Evolutionary conservation across 2,888 invertebrate species (phyloP).

Genomic region (Pyralis farinalis): DNA sequence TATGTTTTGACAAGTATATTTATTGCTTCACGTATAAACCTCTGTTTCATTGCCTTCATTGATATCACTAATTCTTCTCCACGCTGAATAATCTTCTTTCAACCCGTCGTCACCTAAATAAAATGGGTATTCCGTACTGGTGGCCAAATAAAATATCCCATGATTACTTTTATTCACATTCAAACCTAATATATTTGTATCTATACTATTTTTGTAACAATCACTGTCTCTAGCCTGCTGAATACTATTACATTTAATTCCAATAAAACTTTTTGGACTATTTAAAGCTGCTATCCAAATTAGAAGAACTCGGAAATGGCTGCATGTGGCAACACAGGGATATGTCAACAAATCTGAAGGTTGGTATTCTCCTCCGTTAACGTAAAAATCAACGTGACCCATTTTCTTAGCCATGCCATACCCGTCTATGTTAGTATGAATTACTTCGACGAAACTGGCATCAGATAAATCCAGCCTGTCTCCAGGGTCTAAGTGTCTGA

Average conservation of each 20-base stretch:
- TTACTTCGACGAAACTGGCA: constrained; percentile 65
- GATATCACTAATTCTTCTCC: constrained; percentile 50
- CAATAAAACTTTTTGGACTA: constrained; percentile 57
- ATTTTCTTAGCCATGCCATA: constrained; percentile 66
- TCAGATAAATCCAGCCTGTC: constrained; percentile 53
- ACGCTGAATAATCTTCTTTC: constrained; percentile 48
- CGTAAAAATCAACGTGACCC: constrained; percentile 68
- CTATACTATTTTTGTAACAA: constrained; percentile 44
- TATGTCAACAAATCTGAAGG: constrained; percentile 55
- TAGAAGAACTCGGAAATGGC: constrained; percentile 57
- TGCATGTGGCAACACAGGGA: constrained; percentile 61
- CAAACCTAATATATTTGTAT: constrained; percentile 52
- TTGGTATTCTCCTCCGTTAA: constrained; percentile 71
- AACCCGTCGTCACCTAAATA: constrained; percentile 58
- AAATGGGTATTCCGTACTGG: constrained; percentile 53
- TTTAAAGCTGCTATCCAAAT: constrained; percentile 57
- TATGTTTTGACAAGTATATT: neutral
- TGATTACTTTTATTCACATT: constrained; percentile 39
- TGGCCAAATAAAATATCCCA: constrained; percentile 63
- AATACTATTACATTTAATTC: constrained; percentile 50
- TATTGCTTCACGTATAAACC: constrained; percentile 44
- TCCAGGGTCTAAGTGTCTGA: constrained; percentile 40
- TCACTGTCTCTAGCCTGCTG: constrained; percentile 59
- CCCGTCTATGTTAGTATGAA: constrained; percentile 72
- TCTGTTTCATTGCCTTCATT: constrained; percentile 54